A percentile compares a stretch with the other conserved stretches of the same genome.
phyloP scores from a whole-genome alignment of 2,113 vertebrate genomes.

The Paratilapia polleni region DNA sequence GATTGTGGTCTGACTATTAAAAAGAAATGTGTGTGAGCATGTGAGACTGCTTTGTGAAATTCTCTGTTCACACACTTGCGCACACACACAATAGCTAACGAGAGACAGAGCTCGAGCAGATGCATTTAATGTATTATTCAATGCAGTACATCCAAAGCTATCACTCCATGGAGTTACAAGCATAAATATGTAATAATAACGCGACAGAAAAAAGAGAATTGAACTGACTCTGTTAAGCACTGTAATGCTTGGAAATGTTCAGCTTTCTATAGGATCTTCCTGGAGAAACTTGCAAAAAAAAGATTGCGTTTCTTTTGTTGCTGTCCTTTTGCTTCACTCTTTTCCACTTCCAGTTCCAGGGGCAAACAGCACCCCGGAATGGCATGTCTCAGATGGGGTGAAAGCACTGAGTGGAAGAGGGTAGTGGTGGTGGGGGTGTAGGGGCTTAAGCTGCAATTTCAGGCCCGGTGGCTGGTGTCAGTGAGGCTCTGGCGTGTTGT shows the following conservation, averaged over 20 bases:
- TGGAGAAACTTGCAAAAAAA: conserved; percentile 1
- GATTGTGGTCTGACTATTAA: conserved; percentile 5
- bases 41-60: conserved; percentile 28
- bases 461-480: conserved; percentile 43
- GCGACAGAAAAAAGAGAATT: conserved; percentile 22
- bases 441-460: conserved; percentile 54
- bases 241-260: conserved; percentile 26
- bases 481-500: conserved; percentile 56
- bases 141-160: conserved; percentile 63
- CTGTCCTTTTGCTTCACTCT: background rate
- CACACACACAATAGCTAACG: conserved; percentile 49
- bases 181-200: conserved; percentile 78
- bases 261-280: background rate
- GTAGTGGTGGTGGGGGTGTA: background rate
- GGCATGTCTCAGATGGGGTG: conserved; percentile 25
- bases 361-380: conserved; percentile 22
- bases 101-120: conserved; percentile 64
- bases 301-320: background rate
- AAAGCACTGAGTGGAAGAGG: conserved; percentile 24
- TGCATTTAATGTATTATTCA: conserved; percentile 82
- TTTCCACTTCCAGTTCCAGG: background rate
- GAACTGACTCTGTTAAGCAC: conserved; percentile 30
- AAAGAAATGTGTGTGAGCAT: conserved; percentile 12
- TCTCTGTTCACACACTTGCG: conserved; percentile 22
- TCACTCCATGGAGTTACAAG: conserved; percentile 57